Base-by-base conservation (phyloP, 2,888 invertebrate genomes). In the Leptothorax acervorum region DNA sequence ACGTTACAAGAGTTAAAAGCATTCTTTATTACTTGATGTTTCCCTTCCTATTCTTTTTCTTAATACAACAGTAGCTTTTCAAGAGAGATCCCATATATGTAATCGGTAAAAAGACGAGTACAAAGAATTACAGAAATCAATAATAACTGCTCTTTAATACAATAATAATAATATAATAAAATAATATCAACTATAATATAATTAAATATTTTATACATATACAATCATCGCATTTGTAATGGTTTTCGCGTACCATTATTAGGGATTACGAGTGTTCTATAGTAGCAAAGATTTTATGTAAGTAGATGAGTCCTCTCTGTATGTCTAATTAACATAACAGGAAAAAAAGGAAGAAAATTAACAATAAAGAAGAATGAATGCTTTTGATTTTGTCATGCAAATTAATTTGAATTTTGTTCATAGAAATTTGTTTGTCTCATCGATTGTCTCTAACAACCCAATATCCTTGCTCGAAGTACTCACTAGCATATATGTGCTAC, bases 271-370 rank as follows among this genome's bases (percentile, higher is more conserved):
- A 92, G 88, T 90, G 82, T 88, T 89, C 73, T 90, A 90, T 91
- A 90, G 74, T 87, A 88, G 89, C 93, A 93, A 93, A 93, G 92
- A 93, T 92, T 93, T 92, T 91, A 92, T 92, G 91, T 92, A 93
- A 92, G 88, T 91, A 90, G 92, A 91, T 88, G 88, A 89, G 88
- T 89, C 86, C 85, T 87, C 86, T 87, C 86, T 73, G 9, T 85
- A 23, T 23, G 23, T 23, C 23, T 23, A 60, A 65, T 65, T 66
- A 55, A 42, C 18, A 65, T 65, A 65, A 76, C 6, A 53, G 42
- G 9, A 39, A 62, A 35, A 35, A 35, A 35, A 35, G 35, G 35
- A 35, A 35, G 35, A 63, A 35, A 63, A 51, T 28, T 65, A 48
- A 76, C 4, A 75, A 57, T 39, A 62, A 35, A 35, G 6, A 35